Evolutionary conservation across 2,113 vertebrate genomes (phyloP).

Genomic region (Chrysochloris asiatica): DNA sequence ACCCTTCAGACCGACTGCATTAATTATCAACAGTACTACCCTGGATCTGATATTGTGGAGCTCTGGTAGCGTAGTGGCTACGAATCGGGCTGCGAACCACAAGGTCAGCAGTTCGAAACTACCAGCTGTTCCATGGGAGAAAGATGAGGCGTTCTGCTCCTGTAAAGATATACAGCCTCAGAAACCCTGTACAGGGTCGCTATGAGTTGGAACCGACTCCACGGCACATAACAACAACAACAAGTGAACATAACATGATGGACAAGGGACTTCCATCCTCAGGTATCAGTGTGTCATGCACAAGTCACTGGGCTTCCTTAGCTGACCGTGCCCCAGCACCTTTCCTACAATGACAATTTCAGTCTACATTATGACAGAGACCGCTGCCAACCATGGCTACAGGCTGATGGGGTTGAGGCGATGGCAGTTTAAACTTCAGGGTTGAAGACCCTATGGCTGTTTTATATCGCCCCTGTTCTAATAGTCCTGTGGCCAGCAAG

Average conservation of each 20-base stretch:
- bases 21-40: not conserved
- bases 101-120: too few species aligned
- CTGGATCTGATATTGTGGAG: not conserved
- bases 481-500: not conserved
- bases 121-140: too few species aligned
- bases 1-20: not conserved
- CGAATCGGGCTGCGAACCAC: too few species aligned
- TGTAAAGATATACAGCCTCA: too few species aligned
- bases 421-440: not conserved
- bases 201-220: too few species aligned
- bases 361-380: not conserved
- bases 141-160: too few species aligned
- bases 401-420: not conserved
- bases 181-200: too few species aligned
- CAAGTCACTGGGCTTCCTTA: not conserved
- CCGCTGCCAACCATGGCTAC: not conserved
- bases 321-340: not conserved
- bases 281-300: not conserved
- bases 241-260: fast-evolving
- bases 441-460: not conserved
- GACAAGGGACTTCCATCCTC: not conserved
- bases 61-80: too few species aligned
- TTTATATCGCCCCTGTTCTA: not conserved
- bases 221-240: too few species aligned
- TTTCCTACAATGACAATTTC: not conserved